phyloP scores from a whole-genome alignment of 2,113 vertebrate species.

The Panurus biarmicus region DNA sequence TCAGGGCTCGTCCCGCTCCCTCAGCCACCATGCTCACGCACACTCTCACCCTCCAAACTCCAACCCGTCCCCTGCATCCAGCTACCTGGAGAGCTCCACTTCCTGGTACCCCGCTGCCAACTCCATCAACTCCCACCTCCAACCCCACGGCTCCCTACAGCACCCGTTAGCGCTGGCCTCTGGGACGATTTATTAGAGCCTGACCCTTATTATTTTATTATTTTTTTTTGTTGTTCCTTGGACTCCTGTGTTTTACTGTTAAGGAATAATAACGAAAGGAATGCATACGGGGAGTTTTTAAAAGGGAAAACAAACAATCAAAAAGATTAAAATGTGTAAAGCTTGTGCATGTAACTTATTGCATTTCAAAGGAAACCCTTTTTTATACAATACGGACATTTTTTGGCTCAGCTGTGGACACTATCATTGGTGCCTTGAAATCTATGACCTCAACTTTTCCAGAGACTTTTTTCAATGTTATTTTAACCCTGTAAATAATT shows the following conservation, averaged over 20 bases:
- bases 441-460: slow-evolving; percentile 82
- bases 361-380: slow-evolving; percentile 87
- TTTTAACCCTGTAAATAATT: slow-evolving; percentile 83
- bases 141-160: slow-evolving; percentile 88
- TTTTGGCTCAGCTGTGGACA: slow-evolving; percentile 83
- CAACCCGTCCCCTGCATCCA: slow-evolving; percentile 83
- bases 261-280: slow-evolving; percentile 87
- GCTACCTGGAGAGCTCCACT: slow-evolving; percentile 88
- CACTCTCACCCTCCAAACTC: slow-evolving; percentile 79
- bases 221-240: slow-evolving; percentile 52
- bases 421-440: slow-evolving; percentile 88
- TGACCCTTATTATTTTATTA: neutral
- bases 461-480: slow-evolving; percentile 80
- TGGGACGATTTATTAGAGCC: slow-evolving; percentile 94
- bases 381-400: slow-evolving; percentile 79
- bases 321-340: slow-evolving; percentile 92
- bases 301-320: slow-evolving; percentile 61
- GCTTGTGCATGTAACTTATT: slow-evolving; percentile 99
- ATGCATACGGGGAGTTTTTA: slow-evolving; percentile 79
- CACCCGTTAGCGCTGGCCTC: slow-evolving; percentile 93
- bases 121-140: slow-evolving; percentile 86
- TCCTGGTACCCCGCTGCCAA: slow-evolving; percentile 87
- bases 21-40: slow-evolving; percentile 80
- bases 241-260: slow-evolving; percentile 85
- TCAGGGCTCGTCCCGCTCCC: slow-evolving; percentile 84